Evolutionary conservation across 2,888 invertebrate species (phyloP).

Genomic region (Drosophila pseudotalamancana): DNA sequence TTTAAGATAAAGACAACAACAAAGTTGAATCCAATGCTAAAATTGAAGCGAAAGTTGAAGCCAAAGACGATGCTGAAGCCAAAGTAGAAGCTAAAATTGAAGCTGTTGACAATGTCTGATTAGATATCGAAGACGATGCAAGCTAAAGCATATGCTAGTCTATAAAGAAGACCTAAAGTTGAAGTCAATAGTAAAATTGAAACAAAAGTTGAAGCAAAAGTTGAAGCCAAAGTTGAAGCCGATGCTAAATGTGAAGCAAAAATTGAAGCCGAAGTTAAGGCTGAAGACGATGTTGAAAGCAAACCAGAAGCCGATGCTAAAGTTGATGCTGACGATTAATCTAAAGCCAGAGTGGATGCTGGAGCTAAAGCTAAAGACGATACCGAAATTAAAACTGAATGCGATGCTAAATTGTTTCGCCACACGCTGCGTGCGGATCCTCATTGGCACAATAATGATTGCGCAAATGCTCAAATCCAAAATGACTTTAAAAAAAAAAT

Average conservation of each 20-base stretch:
- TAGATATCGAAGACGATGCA: neutral
- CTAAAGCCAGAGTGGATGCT: no score
- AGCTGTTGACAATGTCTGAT: neutral
- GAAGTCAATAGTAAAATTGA: neutral
- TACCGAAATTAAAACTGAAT: constrained; percentile 9
- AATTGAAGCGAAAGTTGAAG: neutral
- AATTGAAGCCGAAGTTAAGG: neutral
- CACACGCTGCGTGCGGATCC: constrained; percentile 40
- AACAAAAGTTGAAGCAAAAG: neutral
- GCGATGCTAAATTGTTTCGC: constrained; percentile 28
- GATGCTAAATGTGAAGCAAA: neutral
- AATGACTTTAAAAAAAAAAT: no score
- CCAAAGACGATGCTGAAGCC: neutral
- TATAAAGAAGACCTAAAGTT: neutral
- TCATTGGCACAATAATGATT: constrained; percentile 31
- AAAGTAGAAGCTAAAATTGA: neutral
- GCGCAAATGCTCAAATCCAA: constrained; percentile 20
- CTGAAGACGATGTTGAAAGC: neutral
- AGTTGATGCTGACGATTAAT: neutral
- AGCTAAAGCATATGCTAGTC: neutral
- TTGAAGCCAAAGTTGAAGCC: neutral
- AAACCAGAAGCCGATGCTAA: neutral
- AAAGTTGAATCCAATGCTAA: neutral
- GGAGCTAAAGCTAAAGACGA: constrained; percentile 16
- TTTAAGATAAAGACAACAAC: no score